Conservation (phyloP, 2,888 invertebrate genomes). For the Habrosyne pyritoides region DNA sequence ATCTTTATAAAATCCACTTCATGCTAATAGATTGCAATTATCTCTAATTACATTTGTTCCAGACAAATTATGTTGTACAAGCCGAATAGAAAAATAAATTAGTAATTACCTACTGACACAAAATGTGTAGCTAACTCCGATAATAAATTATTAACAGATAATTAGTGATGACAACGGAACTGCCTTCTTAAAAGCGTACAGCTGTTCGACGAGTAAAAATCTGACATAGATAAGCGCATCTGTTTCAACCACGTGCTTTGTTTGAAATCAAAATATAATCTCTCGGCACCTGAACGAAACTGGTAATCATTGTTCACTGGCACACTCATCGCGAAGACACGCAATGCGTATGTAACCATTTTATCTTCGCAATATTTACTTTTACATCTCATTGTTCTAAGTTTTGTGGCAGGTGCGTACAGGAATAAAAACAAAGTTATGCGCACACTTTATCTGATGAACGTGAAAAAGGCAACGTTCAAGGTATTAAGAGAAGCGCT, state of each 20-base stretch:
- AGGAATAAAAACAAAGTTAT: conserved; percentile 51
- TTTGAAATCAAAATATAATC: conserved; percentile 53
- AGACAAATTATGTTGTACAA: background rate
- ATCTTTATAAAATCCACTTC: background rate
- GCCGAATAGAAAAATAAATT: background rate
- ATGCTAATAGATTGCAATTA: background rate
- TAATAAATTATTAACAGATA: conserved; percentile 1
- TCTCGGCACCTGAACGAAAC: conserved; percentile 62
- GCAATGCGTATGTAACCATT: conserved; percentile 43
- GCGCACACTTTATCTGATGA: conserved; percentile 40
- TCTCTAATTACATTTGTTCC: background rate
- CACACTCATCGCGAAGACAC: conserved; percentile 61
- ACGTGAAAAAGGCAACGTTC: conserved; percentile 60
- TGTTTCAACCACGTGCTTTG: conserved; percentile 49
- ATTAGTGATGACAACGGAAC: background rate
- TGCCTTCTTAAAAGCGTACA: background rate
- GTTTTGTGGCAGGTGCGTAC: conserved; percentile 58
- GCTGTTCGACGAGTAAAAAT: background rate
- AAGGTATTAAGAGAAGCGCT: conserved; percentile 52
- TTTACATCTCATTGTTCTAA: conserved; percentile 56
- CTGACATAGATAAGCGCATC: conserved; percentile 28
- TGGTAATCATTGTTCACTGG: conserved; percentile 65
- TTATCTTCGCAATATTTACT: conserved; percentile 62
- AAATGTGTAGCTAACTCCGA: background rate
- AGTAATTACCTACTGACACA: conserved; percentile 2